Evolutionary conservation across 2,888 invertebrate species (phyloP), one percentile per base, ranked within the genome.

Genomic region (Trichopoda pennipes): DNA sequence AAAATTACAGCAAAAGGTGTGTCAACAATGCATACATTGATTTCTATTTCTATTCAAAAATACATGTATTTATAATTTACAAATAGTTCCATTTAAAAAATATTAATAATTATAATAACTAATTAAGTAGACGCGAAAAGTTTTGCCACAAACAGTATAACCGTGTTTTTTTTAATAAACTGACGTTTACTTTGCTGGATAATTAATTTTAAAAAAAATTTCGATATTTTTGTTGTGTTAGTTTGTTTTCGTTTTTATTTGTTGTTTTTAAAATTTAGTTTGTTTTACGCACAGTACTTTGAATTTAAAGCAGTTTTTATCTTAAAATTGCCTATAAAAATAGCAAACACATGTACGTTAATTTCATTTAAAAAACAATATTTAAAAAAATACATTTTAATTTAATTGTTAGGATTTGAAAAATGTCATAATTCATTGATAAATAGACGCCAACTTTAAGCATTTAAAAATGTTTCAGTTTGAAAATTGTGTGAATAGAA

Each of bases 351-450:
- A 28, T 28, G 56, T 72, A 9, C 55, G 17, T 12, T 23, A 53
- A 68, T 42, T 21, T 66, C 21, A 56, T 21, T 73, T 68, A 53
- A 35, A 21, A 53, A 47, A 32, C 21, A 63, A 63, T 12, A 38
- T 38, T 38, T 12, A 12, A 7, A 38, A 38, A 38, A 12, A 12
- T 12, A 38, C 38, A 58, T 58, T 70, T 38, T 51, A 44, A 75
- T 63, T 61, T 21, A 60, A 60, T 51, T 49, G 32, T 38, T 51
- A 51, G 58, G 32, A 21, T 19, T 49, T 49, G 47, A 49, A 56
- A 56, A 63, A 63, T 69, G 74, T 74, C 80, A 80, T 80, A 80
- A 74, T 74, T 80, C 49, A 80, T 80, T 80, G 74, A 80, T 74
- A 56, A 80, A 79, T 61, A 79, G 74, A 44, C 42, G 68, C 19